Percentiles rank a stretch among this genome's conserved stretches.
Evolutionary conservation across 2,888 invertebrate genomes (phyloP).

Genomic region (Orchestes rusci): DNA sequence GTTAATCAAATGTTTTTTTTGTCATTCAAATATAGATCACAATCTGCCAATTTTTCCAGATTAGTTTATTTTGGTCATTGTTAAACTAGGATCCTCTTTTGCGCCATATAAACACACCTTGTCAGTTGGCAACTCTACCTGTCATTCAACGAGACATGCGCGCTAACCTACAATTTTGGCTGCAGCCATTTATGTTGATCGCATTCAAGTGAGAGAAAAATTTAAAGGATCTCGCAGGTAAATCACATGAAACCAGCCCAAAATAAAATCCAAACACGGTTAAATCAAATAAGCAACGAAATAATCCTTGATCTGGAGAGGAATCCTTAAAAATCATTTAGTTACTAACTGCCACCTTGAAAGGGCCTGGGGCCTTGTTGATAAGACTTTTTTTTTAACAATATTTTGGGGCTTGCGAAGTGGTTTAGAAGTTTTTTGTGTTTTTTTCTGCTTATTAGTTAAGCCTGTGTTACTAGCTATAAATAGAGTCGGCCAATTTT

Average conservation of each 20-base stretch:
- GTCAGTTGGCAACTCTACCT: constrained; percentile 22
- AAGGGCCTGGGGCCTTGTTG: constrained; percentile 36
- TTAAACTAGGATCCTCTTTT: too few species aligned
- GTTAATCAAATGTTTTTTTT: too few species aligned
- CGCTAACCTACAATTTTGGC: constrained; percentile 42
- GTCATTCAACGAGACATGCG: constrained; percentile 36
- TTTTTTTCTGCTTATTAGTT: neutral
- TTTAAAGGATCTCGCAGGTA: too few species aligned
- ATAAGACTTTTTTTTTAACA: constrained; percentile 7
- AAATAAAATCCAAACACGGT: neutral
- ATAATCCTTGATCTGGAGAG: too few species aligned
- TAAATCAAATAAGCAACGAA: neutral
- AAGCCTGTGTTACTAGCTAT: neutral
- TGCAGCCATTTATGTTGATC: constrained; percentile 48
- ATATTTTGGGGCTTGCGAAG: neutral
- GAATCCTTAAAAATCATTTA: too few species aligned
- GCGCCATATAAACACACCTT: too few species aligned
- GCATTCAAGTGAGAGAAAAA: too few species aligned
- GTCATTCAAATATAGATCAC: too few species aligned
- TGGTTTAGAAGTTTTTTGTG: neutral
- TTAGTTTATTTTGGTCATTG: too few species aligned
- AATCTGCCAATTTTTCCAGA: too few species aligned
- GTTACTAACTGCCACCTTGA: too few species aligned
- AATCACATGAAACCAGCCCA: too few species aligned
- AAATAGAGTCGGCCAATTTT: neutral